A percentile compares a stretch with the other conserved stretches of the same genome.
Conservation (phyloP, 2,888 invertebrate genomes). For the Orthosia incerta region DNA sequence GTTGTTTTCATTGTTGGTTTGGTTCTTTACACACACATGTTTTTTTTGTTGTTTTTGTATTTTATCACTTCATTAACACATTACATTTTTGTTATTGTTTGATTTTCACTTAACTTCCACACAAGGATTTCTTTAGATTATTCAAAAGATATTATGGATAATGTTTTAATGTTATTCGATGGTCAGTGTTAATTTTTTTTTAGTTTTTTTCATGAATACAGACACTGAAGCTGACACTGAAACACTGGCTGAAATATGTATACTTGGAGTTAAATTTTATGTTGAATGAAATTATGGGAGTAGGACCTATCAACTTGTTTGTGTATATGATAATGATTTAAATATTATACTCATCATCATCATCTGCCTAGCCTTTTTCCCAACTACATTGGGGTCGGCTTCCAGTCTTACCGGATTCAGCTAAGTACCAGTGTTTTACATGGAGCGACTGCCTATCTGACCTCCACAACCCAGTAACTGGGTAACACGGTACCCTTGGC, state of each 20-base stretch:
- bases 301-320: background rate
- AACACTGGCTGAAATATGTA: slow-evolving; percentile 11
- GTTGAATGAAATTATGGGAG: background rate
- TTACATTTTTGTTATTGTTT: background rate
- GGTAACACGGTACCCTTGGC: too few species aligned
- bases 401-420: too few species aligned
- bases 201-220: background rate
- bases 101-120: slow-evolving; percentile 17
- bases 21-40: slow-evolving; percentile 4
- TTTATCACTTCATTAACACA: slow-evolving; percentile 37
- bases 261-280: background rate
- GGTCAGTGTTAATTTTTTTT: background rate
- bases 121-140: background rate
- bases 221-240: slow-evolving; percentile 36
- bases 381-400: too few species aligned
- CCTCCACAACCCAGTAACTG: too few species aligned
- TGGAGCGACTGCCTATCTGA: too few species aligned
- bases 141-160: background rate
- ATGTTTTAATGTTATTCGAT: background rate
- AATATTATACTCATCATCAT: slow-evolving; percentile 2
- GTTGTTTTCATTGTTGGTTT: background rate
- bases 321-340: background rate
- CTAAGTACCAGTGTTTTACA: too few species aligned
- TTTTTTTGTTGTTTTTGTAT: background rate
- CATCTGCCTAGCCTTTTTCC: too few species aligned